Base-by-base conservation (phyloP, 2,888 invertebrate species). In the Xanthorhoe designata region DNA sequence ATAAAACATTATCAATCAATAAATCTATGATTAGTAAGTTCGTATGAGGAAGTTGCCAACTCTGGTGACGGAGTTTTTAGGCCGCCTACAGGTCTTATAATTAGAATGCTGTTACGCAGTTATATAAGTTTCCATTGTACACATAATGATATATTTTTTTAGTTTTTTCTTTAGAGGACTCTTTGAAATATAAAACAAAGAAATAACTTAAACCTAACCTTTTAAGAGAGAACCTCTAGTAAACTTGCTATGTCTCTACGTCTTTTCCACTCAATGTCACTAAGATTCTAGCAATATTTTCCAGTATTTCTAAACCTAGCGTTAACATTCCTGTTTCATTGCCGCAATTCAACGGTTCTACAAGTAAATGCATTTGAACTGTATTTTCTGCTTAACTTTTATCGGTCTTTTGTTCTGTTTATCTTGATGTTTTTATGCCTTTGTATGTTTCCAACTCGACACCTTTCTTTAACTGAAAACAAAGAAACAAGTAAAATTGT, bases 251-350 rank as follows among this genome's bases (percentile, higher is more conserved):
- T 47, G 15, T 47, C 47, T 42, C 42, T 17, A 47, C 47, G 17
- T 47, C 17, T 5, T 45, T 10, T 47, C 17, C 3, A 15, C 8
- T 15, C 47, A 17, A 15, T 17, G 47, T 47, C 47, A 47, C 17
- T 47, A 17, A 13, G 45, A 35, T 53, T 60, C 42, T 13, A 55
- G 53, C 18, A 51, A 60, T 42, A 64, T 55, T 64, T 64, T 59
- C 54, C 55, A 47, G 35, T 42, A 59, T 60, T 50, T 60, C 55
- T 59, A 45, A 54, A 52, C 32, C 56, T 19, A 45, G 57, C 45
- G 53, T 58, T 64, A 64, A 64, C 57, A 58, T 35, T 24, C 13
- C 10, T 49, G 47, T 58, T 64, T 17, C 45, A 57, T 52, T 53
- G 32, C 17, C 15, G 35, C 52, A 49, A 53, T 52, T 53, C 13